These are phyloP conservation scores for Sturnira hondurensis DNA, from an alignment of 2,113 vertebrate genomes.

Conservation along the genomic window DNA sequence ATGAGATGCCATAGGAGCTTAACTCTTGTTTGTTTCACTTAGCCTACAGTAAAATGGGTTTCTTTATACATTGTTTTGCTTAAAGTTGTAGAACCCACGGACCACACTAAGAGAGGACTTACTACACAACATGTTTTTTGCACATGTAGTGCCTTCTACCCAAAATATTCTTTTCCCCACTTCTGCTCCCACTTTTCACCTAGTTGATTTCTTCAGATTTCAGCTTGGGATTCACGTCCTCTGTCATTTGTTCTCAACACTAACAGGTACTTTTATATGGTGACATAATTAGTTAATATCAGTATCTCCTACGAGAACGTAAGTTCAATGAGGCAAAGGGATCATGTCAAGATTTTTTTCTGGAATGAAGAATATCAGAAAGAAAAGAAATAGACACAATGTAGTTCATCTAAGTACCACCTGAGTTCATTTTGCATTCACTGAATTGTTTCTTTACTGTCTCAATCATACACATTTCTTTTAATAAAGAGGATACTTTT, in stretches of 20 bases:
- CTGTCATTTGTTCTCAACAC: background rate
- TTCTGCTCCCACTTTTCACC: background rate
- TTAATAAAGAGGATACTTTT: constrained; percentile 21
- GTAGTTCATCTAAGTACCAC: background rate
- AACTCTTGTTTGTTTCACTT: background rate
- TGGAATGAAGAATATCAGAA: background rate
- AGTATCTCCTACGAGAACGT: background rate
- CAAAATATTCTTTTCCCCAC: background rate
- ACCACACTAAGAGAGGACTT: too few relatives aligned
- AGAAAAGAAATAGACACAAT: background rate
- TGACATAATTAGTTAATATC: background rate
- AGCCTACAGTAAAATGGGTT: background rate
- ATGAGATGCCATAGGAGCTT: background rate
- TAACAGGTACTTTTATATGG: background rate
- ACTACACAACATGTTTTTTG: background rate
- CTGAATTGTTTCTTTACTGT: background rate
- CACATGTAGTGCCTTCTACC: background rate
- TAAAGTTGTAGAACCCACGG: too few relatives aligned
- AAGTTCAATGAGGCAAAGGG: background rate
- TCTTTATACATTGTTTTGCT: background rate
- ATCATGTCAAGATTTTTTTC: background rate
- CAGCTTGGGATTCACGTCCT: background rate
- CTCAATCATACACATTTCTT: background rate
- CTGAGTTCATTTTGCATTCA: background rate
- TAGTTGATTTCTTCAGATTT: background rate